Percentiles rank a stretch among this genome's conserved stretches.
These are phyloP conservation scores for Ypsolopha sequella DNA, from an alignment of 2,888 invertebrate genomes.

Conservation along the genomic window DNA sequence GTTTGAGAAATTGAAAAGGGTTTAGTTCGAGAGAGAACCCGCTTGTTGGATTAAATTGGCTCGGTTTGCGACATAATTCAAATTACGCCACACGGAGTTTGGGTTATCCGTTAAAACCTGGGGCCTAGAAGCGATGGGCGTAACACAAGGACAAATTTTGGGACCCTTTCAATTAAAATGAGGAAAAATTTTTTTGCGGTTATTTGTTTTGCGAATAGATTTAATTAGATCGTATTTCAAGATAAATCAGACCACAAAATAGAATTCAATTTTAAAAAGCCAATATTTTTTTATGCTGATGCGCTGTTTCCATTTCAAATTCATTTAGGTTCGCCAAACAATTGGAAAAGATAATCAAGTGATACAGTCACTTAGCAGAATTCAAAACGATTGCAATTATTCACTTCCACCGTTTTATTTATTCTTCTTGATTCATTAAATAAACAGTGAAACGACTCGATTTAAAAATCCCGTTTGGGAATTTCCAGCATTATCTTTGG, in stretches of 20 bases:
- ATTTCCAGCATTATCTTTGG: not conserved
- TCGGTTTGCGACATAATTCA: conserved; percentile 27
- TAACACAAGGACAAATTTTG: not conserved
- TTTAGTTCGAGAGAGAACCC: conserved; percentile 34
- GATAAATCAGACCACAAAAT: no score
- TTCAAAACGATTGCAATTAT: no score
- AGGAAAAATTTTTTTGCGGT: no score
- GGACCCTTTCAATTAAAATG: not conserved
- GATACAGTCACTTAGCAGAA: no score
- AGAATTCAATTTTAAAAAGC: no score
- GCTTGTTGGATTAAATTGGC: conserved; percentile 47
- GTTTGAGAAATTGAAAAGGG: conserved; percentile 49
- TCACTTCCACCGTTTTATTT: no score
- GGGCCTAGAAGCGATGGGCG: not conserved
- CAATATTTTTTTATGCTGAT: conserved; percentile 2
- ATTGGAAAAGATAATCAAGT: no score
- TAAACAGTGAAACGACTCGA: not conserved
- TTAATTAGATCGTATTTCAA: no score
- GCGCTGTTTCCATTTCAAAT: conserved; percentile 3
- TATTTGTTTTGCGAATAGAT: no score
- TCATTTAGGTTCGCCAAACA: not conserved
- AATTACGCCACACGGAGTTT: not conserved
- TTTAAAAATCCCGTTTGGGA: conserved; percentile 5
- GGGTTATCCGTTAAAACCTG: no score
- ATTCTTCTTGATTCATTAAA: not conserved